These are phyloP conservation scores for Habroteleia sp. DNA, from an alignment of 2,888 invertebrate genomes.

Conservation along the genomic window DNA sequence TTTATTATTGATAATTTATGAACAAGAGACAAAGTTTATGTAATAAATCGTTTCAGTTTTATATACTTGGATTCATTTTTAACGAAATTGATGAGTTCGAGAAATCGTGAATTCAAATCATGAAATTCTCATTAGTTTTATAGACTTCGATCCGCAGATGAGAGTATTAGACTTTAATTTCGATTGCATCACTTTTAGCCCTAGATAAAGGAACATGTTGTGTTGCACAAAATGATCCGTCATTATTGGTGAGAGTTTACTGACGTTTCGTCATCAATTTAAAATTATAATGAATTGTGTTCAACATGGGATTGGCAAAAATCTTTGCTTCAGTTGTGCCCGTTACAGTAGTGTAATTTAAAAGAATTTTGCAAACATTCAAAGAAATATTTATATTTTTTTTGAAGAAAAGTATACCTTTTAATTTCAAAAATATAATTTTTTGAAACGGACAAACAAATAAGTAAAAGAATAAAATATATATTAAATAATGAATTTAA, in stretches of 20 bases:
- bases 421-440: no score
- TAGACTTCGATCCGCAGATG: background rate
- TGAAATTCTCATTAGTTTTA: background rate
- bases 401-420: no score
- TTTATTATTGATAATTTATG: slow-evolving; percentile 1
- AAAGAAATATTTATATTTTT: no score
- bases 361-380: background rate
- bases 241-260: slow-evolving; percentile 1
- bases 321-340: background rate
- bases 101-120: slow-evolving; percentile 18
- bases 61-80: slow-evolving; percentile 1
- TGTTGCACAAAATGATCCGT: no score
- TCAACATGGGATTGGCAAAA: background rate
- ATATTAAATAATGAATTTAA: no score
- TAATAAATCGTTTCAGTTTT: no score
- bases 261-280: slow-evolving; percentile 2
- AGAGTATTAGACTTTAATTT: slow-evolving; percentile 2
- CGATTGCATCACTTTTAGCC: no score
- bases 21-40: no score
- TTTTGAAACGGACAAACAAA: no score
- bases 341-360: slow-evolving; percentile 6
- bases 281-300: slow-evolving; percentile 12
- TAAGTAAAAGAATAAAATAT: no score
- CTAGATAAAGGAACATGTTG: no score
- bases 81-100: slow-evolving; percentile 4